Conservation (phyloP, 2,888 invertebrate genomes). For the Deilephila porcellus region DNA sequence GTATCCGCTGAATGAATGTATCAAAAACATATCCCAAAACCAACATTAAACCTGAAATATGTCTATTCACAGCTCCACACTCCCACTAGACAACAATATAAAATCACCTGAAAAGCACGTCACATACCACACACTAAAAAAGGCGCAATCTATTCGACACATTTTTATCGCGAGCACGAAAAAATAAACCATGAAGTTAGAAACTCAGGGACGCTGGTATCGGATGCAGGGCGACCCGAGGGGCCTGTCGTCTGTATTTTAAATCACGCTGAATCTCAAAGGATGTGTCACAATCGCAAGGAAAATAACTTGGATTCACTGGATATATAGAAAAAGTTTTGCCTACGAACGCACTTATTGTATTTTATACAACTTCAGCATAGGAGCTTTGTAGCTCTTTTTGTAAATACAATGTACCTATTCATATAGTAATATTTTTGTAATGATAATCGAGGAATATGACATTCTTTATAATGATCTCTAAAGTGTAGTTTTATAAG, state of each 20-base stretch:
- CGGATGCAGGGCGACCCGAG: slow-evolving; percentile 34
- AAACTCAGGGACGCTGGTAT: slow-evolving; percentile 14
- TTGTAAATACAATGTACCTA: neutral
- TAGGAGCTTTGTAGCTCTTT: neutral
- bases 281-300: slow-evolving; percentile 47
- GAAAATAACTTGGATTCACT: slow-evolving; percentile 41
- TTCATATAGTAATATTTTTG: too few relatives aligned
- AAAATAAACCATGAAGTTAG: slow-evolving; percentile 27
- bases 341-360: neutral
- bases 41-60: too few relatives aligned
- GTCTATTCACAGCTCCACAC: too few relatives aligned
- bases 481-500: too few relatives aligned
- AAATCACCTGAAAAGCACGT: too few relatives aligned
- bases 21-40: too few relatives aligned
- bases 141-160: neutral
- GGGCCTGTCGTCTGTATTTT: slow-evolving; percentile 47
- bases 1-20: too few relatives aligned
- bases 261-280: slow-evolving; percentile 47
- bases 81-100: too few relatives aligned
- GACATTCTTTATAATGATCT: too few relatives aligned
- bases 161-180: neutral
- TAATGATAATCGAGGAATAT: too few relatives aligned
- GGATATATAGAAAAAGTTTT: slow-evolving; percentile 11
- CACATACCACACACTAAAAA: neutral
- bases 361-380: neutral